Evolutionary conservation across 2,888 invertebrate genomes (phyloP).

Genomic region (Anagyrus pseudococci): DNA sequence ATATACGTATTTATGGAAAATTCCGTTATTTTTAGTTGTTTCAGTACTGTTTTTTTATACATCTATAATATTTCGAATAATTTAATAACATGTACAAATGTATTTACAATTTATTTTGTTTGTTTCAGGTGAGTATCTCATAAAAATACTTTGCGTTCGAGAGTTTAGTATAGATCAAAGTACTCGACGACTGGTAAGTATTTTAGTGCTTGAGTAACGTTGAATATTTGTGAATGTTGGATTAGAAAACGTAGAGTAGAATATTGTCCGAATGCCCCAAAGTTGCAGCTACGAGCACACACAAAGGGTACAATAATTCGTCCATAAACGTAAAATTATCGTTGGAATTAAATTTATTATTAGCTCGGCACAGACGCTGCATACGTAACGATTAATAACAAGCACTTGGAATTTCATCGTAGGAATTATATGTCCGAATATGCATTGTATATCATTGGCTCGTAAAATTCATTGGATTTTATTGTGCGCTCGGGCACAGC

Average conservation of each 20-base stretch:
- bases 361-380: too few species aligned
- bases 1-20: too few species aligned
- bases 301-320: too few species aligned
- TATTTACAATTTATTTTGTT: conserved; percentile 6
- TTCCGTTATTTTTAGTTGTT: too few species aligned
- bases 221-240: conserved; percentile 8
- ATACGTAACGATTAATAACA: too few species aligned
- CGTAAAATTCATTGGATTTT: conserved; percentile 8
- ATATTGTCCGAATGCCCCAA: background rate
- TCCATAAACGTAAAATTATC: too few species aligned
- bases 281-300: background rate
- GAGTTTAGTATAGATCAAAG: background rate
- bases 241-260: background rate
- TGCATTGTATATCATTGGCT: conserved; percentile 9
- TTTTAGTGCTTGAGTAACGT: background rate
- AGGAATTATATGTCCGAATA: background rate
- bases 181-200: background rate
- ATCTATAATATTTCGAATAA: too few species aligned
- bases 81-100: too few species aligned
- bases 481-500: background rate
- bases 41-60: too few species aligned
- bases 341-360: too few species aligned
- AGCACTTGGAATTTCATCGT: background rate
- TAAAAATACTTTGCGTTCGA: background rate
- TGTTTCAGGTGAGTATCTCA: conserved; percentile 48